Evolutionary conservation across 2,113 vertebrate species (phyloP), one percentile per base, ranked within the genome.

Genomic region (Takifugu flavidus): DNA sequence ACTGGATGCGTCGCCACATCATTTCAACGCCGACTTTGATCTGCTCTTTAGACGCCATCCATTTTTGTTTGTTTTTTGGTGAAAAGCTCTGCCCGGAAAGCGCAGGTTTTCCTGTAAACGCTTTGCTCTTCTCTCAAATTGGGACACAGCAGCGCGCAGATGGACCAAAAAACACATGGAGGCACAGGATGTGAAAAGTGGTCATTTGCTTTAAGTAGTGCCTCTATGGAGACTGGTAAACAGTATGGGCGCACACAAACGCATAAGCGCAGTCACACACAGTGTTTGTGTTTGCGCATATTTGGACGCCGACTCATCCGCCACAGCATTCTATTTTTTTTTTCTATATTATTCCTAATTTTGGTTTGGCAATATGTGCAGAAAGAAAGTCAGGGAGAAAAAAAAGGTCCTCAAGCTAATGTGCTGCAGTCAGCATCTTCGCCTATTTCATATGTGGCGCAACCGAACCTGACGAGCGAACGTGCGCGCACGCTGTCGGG

Each of bases 301-400:
- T 84, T 82, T 85, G 66, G 75, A 84, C 46, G 31, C 49, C 55
- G 31, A 81, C 61, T 78, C 63, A 49, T 58, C 85, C 85, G 83
- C 77, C 86, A 70, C 85, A 84, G 67, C 64, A 79, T 83, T 78
- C 68, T 78, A 77, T 78, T 69, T 87, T 86, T 47, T 13, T 46
- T 39, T 89, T 87, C 72, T 86, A 86, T 82, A 82, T 87, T 80
- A 86, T 88, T 88, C 74, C 76, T 82, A 66, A 85, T 87, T 89
- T 87, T 84, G 79, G 75, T 82, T 87, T 88, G 86, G 85, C 83
- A 83, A 77, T 71, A 60, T 56, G 43, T 28, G 25, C 62, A 58
- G 70, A 79, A 79, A 64, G 59, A 80, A 84, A 77, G 76, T 59
- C 65, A 70, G 49, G 53, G 66, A 47, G 20, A 20, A 42, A 70